Evolutionary conservation across 2,113 vertebrate species (phyloP).

Genomic region (Peucedramus taeniatus): DNA sequence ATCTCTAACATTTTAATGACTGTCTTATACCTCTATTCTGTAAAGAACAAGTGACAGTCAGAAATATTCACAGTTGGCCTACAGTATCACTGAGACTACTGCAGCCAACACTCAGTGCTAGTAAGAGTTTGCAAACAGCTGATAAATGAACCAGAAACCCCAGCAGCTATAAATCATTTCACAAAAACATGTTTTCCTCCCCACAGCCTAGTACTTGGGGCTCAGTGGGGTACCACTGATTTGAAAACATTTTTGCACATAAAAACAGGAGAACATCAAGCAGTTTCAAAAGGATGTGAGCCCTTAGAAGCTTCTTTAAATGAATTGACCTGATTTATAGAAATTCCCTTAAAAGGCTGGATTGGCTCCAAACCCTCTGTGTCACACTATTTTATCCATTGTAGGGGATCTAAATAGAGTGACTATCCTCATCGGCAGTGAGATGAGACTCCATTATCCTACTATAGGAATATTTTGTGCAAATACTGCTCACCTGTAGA

Average conservation of each 20-base stretch:
- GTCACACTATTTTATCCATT: not conserved
- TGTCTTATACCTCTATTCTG: not conserved
- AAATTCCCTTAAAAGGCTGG: not conserved
- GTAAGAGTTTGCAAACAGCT: not conserved
- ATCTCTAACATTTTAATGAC: not conserved
- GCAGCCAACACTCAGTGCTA: not conserved
- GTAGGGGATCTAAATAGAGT: not conserved
- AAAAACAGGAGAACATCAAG: not conserved
- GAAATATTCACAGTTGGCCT: not conserved
- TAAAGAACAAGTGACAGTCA: not conserved
- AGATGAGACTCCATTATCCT: not conserved
- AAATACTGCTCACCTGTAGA: not conserved
- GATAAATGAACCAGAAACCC: not conserved
- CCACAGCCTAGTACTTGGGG: not conserved
- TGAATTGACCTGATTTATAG: not conserved
- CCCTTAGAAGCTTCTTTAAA: not conserved
- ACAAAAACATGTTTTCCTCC: not conserved
- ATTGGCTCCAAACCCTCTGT: not conserved
- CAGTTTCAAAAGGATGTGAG: not conserved
- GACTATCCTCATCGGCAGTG: not conserved
- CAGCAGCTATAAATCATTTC: not conserved
- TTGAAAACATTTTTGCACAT: not conserved
- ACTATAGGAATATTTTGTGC: not conserved
- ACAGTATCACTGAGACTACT: not conserved
- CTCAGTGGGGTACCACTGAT: not conserved